Evolutionary conservation across 2,888 invertebrate genomes (phyloP).

Genomic region (Saturnia japonica): DNA sequence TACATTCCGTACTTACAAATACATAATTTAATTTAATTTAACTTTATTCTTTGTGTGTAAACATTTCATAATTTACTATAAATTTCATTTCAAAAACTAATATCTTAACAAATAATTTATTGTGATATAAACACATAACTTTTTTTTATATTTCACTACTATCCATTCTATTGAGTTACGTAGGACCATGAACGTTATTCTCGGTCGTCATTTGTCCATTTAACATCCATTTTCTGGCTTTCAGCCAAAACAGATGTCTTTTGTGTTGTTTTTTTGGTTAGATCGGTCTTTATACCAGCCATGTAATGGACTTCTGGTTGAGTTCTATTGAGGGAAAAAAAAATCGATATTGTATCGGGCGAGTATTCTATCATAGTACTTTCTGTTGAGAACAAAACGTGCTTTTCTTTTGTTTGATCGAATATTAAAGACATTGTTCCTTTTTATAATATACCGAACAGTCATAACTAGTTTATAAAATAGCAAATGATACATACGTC

Average conservation of each 20-base stretch:
- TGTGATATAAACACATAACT: background rate
- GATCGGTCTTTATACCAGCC: conserved; percentile 19
- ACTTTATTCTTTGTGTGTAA: too few relatives aligned
- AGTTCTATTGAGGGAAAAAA: conserved; percentile 10
- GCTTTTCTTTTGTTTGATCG: background rate
- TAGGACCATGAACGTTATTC: conserved; percentile 13
- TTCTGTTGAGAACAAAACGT: background rate
- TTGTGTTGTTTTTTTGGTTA: conserved; percentile 18
- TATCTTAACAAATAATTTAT: too few relatives aligned
- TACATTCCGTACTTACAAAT: too few relatives aligned
- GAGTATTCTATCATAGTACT: background rate
- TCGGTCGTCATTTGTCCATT: conserved; percentile 21
- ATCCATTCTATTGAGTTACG: conserved; percentile 18
- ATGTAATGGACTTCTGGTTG: conserved; percentile 19
- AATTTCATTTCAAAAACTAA: too few relatives aligned
- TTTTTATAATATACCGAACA: too few relatives aligned
- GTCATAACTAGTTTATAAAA: too few relatives aligned
- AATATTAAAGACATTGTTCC: background rate
- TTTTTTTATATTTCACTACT: conserved; percentile 7
- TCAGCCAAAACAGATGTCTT: conserved; percentile 21
- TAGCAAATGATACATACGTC: too few relatives aligned
- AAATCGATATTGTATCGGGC: conserved; percentile 13
- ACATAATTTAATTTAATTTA: too few relatives aligned
- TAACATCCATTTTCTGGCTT: conserved; percentile 22
- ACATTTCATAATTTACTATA: too few relatives aligned